These are phyloP conservation scores for Drosophila subpulchrella DNA, from an alignment of 1,140 invertebrate genomes.

Conservation along the genomic window DNA sequence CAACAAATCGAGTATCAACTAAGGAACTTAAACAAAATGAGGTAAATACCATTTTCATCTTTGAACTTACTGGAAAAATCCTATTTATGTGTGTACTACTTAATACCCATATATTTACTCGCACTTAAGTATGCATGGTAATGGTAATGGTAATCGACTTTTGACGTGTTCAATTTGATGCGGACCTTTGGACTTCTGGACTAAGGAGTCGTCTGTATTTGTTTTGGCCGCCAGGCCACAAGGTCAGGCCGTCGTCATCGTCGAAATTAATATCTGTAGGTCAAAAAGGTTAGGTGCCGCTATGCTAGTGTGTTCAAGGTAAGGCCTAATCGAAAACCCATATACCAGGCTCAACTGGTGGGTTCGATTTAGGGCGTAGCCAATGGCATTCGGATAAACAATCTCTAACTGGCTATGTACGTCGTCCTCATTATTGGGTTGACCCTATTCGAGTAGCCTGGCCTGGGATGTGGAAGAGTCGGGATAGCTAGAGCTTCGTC, in stretches of 20 bases:
- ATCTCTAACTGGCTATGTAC: conserved; percentile 5
- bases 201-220: conserved; percentile 17
- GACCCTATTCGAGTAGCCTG: conserved; percentile 31
- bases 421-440: conserved; percentile 42
- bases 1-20: conserved; percentile 19
- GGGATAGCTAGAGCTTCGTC: conserved; percentile 18
- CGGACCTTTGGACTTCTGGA: conserved; percentile 9
- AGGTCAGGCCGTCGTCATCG: conserved; percentile 45
- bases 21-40: conserved; percentile 30
- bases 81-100: conserved; percentile 20
- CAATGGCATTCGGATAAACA: conserved; percentile 33
- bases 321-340: conserved; percentile 33
- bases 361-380: conserved; percentile 38
- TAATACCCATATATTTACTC: conserved; percentile 18
- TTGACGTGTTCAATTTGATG: conserved; percentile 45
- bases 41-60: conserved; percentile 16
- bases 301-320: conserved; percentile 24
- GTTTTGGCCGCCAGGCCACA: conserved; percentile 40
- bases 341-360: conserved; percentile 31
- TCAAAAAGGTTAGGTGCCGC: conserved; percentile 36
- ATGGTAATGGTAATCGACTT: conserved; percentile 40
- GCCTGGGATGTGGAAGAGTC: conserved; percentile 21
- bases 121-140: conserved; percentile 37
- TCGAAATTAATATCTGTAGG: conserved; percentile 47
- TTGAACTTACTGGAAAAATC: conserved; percentile 7